Evolutionary conservation across 2,888 invertebrate genomes (phyloP).

Genomic region (Cepaea hortensis): DNA sequence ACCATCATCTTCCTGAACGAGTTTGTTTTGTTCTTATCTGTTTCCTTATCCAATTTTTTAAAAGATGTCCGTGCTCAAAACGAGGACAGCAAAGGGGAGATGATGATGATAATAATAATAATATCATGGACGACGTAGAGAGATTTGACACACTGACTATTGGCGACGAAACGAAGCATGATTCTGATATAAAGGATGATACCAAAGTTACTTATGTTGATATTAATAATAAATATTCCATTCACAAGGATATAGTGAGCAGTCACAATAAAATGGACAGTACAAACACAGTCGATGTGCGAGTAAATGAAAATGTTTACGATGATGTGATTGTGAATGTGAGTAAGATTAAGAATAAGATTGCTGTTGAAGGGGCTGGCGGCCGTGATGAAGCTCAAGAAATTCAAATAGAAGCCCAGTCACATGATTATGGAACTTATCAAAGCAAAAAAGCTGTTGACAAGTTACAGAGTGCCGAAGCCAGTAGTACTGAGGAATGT

Average conservation of each 20-base stretch:
- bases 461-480: no score
- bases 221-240: not conserved
- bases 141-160: constrained; percentile 54
- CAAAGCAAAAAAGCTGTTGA: no score
- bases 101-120: not conserved
- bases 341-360: no score
- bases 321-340: no score
- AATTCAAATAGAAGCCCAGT: no score
- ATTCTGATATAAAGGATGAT: constrained; percentile 32
- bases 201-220: constrained; percentile 14
- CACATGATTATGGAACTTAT: no score
- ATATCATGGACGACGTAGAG: constrained; percentile 62
- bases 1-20: no score
- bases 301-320: not conserved
- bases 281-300: not conserved
- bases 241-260: constrained; percentile 1
- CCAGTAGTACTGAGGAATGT: no score
- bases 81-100: constrained; percentile 7
- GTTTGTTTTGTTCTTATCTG: no score
- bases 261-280: constrained; percentile 3
- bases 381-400: no score
- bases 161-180: not conserved
- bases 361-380: no score
- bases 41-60: not conserved
- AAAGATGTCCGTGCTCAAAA: not conserved